Evolutionary conservation across 1,140 invertebrate species (phyloP).

Genomic region (Panulirus ornatus): DNA sequence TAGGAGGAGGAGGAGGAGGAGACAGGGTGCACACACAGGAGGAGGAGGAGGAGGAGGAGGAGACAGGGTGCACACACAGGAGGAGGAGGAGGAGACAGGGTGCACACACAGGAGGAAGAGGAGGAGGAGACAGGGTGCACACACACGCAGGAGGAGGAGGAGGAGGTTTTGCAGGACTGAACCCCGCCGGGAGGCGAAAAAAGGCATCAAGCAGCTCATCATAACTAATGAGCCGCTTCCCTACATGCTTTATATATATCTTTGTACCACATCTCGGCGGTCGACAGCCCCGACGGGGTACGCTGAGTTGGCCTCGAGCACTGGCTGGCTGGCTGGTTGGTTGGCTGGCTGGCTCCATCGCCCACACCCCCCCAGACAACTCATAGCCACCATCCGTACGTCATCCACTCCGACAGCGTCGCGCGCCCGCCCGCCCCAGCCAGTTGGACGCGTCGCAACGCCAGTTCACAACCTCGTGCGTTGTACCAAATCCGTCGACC

Average conservation of each 20-base stretch:
- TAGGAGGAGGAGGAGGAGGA: neutral
- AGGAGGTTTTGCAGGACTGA: slow-evolving; percentile 12
- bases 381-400: no score
- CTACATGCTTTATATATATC: slow-evolving; percentile 30
- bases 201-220: slow-evolving; percentile 32
- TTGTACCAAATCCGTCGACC: no score
- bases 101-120: neutral
- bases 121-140: neutral
- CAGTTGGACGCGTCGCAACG: no score
- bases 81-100: neutral
- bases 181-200: neutral
- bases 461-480: no score
- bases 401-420: no score
- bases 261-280: slow-evolving; percentile 27
- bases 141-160: slow-evolving; percentile 2
- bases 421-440: no score
- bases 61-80: neutral
- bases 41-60: neutral
- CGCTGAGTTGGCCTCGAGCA: no score
- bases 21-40: neutral
- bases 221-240: slow-evolving; percentile 20
- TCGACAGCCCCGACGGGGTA: neutral
- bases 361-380: no score
- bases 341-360: no score
- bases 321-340: no score